Evolutionary conservation across 2,888 invertebrate genomes (phyloP).

Genomic region (Ommatoiulus sabulosus): DNA sequence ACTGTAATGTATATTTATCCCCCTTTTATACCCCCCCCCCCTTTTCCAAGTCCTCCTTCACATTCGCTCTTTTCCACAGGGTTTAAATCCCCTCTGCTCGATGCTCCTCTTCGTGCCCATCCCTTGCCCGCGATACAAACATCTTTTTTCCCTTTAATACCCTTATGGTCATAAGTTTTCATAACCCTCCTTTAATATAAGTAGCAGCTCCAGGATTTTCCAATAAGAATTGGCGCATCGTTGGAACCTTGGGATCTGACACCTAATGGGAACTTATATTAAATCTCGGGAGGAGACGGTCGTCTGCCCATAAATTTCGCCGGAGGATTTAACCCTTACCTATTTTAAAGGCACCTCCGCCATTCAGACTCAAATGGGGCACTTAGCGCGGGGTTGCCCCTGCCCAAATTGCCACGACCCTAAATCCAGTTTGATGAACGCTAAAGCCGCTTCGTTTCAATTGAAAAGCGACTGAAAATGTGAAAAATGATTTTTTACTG

Average conservation of each 20-base stretch:
- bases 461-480: not conserved
- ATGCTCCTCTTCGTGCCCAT: slow-evolving; percentile 7
- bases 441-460: slow-evolving; percentile 15
- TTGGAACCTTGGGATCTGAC: slow-evolving; percentile 47
- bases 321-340: slow-evolving; percentile 50
- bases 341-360: slow-evolving; percentile 39
- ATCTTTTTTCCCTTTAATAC: slow-evolving; percentile 50
- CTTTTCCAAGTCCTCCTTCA: not conserved
- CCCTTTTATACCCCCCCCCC: not conserved
- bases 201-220: slow-evolving; percentile 47
- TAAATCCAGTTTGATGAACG: slow-evolving; percentile 29
- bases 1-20: slow-evolving; percentile 49
- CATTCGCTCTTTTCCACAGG: slow-evolving; percentile 13
- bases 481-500: slow-evolving; percentile 8
- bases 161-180: slow-evolving; percentile 53
- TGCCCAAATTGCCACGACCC: slow-evolving; percentile 32
- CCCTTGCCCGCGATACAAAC: slow-evolving; percentile 18
- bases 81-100: slow-evolving; percentile 32
- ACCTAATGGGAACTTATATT: slow-evolving; percentile 53
- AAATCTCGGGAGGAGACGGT: slow-evolving; percentile 51
- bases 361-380: not conserved
- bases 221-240: slow-evolving; percentile 45
- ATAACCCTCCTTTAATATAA: slow-evolving; percentile 50
- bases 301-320: slow-evolving; percentile 22
- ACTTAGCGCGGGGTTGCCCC: not conserved